Base-by-base conservation (phyloP, 2,113 vertebrate genomes). In the Dryoscopus gambensis region DNA sequence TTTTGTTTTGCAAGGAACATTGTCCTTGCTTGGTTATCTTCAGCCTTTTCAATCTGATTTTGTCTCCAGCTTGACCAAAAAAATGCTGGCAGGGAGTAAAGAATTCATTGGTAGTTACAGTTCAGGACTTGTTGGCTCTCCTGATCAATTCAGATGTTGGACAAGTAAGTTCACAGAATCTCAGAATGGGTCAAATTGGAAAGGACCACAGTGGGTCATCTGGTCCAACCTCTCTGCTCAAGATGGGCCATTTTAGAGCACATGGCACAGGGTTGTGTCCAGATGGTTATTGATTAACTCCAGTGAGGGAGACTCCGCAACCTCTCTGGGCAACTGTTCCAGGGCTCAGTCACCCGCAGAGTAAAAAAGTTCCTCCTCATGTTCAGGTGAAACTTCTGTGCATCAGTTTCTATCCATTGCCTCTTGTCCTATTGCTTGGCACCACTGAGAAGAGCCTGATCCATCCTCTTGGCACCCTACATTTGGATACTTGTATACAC, bases 321-420 rank as follows among this genome's bases (percentile, higher is more conserved):
- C 9, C 15, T 46, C 28, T 75, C 28, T 3, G 3, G 39, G 3
- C 13, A 46, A 21, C 28, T 67, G 2, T 59, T 60, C 19, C 7
- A 39, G 8, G 2, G 33, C 10, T 50, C 0, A 0, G 27, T 65
- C 27, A 33, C 21, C 17, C 3, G 1, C 14, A 49, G 13, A 27
- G 35, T 42, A 31, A 11, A 64, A 4, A 35, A 8, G 9, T 42
- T 81, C 33, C 37, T 31, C 57, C 35, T 15, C 8, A 1, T 23
- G 13, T 44, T 59, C 68, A 14, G 33, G 5, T 81, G 60, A 15
- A 67, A 73, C 12, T 65, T 27, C 18, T 44, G 31, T 19, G 22
- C 31, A 31, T 27, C 50, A 23, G 8, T 33, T 57, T 81, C 44
- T 44, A 1, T 3, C 5, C 3, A 3, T 16, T 81, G 2, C 37